These are phyloP conservation scores for Pammene aurita DNA, from an alignment of 2,888 invertebrate species.

Conservation along the genomic window DNA sequence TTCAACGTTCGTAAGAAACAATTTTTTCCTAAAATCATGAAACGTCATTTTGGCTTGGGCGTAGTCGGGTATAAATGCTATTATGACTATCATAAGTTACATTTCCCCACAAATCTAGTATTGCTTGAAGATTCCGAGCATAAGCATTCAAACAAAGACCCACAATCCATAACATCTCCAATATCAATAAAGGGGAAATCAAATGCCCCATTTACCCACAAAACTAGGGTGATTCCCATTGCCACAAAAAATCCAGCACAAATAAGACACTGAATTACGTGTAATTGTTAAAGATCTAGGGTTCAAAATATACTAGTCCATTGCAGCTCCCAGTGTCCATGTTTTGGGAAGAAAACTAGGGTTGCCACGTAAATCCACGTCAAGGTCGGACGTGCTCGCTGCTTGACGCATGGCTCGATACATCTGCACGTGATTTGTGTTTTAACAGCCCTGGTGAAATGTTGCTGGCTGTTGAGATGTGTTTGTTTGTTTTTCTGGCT, in stretches of 20 bases:
- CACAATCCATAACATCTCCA: conserved; percentile 37
- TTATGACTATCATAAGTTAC: background rate
- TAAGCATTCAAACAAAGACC: conserved; percentile 32
- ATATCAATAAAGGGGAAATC: conserved; percentile 41
- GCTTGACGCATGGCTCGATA: conserved; percentile 63
- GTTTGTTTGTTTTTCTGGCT: conserved; percentile 6
- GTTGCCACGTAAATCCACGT: conserved; percentile 65
- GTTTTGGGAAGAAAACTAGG: conserved; percentile 47
- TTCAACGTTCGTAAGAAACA: too few relatives aligned
- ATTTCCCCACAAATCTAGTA: background rate
- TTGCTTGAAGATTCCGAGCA: background rate
- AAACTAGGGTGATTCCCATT: background rate
- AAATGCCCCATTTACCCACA: conserved; percentile 49
- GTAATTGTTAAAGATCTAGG: background rate
- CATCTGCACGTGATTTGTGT: conserved; percentile 66
- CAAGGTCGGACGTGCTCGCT: conserved; percentile 60
- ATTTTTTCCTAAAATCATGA: too few relatives aligned
- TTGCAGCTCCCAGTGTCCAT: background rate
- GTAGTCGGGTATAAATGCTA: too few relatives aligned
- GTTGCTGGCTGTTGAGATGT: conserved; percentile 19
- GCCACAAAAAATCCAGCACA: background rate
- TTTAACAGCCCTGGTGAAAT: conserved; percentile 48
- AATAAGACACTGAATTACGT: background rate
- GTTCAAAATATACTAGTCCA: background rate
- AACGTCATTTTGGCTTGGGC: too few relatives aligned